Conservation (phyloP, 2,888 invertebrate species). For the Argyra leucocephala region DNA sequence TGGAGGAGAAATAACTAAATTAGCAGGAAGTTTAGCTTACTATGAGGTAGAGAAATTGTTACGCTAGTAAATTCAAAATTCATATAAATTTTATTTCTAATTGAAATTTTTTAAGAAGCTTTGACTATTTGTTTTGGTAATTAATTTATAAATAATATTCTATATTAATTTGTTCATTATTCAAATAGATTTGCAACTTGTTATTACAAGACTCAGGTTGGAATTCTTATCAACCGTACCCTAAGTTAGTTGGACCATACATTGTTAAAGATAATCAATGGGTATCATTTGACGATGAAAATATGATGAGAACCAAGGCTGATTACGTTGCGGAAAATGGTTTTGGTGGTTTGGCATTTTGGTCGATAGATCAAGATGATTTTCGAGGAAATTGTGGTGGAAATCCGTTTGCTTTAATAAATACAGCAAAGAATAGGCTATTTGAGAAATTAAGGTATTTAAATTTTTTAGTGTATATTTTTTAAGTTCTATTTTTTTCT, state of each 20-base stretch:
- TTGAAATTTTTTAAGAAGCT: too few relatives aligned
- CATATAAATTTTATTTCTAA: too few relatives aligned
- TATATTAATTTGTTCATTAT: too few relatives aligned
- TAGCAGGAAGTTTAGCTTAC: neutral
- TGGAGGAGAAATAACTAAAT: neutral
- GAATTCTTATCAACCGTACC: neutral
- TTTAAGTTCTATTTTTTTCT: neutral
- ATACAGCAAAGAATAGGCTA: neutral
- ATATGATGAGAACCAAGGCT: conserved; percentile 36
- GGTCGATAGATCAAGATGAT: conserved; percentile 49
- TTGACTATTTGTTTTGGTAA: too few relatives aligned
- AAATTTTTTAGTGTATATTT: too few relatives aligned
- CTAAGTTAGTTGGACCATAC: neutral
- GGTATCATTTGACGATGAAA: conserved; percentile 42
- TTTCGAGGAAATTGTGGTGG: conserved; percentile 37
- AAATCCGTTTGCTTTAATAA: neutral
- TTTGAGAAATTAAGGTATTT: neutral
- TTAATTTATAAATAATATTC: too few relatives aligned
- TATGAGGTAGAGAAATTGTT: neutral
- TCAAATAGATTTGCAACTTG: neutral
- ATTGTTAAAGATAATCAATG: conserved; percentile 32
- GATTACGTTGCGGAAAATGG: conserved; percentile 35
- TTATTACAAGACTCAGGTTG: neutral
- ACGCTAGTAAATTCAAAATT: neutral
- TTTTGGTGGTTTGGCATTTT: conserved; percentile 47